phyloP scores from a whole-genome alignment of 2,113 vertebrate species.

The Pitta sordida region DNA sequence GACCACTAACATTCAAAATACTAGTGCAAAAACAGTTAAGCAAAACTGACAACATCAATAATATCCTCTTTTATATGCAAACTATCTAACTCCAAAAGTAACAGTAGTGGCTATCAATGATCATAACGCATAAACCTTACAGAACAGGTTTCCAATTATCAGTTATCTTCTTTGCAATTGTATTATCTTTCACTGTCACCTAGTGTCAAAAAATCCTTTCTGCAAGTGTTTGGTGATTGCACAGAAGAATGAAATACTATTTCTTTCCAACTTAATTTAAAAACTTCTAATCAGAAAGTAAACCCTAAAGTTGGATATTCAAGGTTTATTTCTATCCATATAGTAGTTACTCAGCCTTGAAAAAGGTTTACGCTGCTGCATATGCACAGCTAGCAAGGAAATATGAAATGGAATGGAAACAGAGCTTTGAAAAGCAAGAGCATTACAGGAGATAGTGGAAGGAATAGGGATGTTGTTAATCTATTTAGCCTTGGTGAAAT shows the following conservation, averaged over 20 bases:
- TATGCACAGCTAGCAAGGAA: not conserved
- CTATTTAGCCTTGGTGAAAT: not conserved
- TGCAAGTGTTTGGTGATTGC: not conserved
- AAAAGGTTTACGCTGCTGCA: not conserved
- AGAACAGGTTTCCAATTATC: not conserved
- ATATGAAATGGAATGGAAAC: not conserved
- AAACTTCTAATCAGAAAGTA: not conserved
- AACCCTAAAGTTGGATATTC: not conserved
- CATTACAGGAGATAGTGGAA: not conserved
- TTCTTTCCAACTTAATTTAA: not conserved
- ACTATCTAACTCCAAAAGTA: not conserved
- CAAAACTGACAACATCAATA: not conserved
- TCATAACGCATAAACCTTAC: not conserved
- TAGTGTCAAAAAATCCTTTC: constrained; percentile 2
- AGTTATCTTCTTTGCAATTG: not conserved
- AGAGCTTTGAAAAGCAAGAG: not conserved
- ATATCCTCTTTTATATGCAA: not conserved
- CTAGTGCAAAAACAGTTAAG: not conserved
- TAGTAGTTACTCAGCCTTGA: not conserved
- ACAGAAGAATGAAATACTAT: not conserved
- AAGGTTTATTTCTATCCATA: not conserved
- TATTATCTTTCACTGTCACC: constrained; percentile 27
- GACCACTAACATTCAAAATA: not conserved
- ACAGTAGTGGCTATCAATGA: not conserved
- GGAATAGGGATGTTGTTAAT: not conserved